These are phyloP conservation scores for Conops quadrifasciatus DNA, from an alignment of 2,888 invertebrate species.

Conservation along the genomic window DNA sequence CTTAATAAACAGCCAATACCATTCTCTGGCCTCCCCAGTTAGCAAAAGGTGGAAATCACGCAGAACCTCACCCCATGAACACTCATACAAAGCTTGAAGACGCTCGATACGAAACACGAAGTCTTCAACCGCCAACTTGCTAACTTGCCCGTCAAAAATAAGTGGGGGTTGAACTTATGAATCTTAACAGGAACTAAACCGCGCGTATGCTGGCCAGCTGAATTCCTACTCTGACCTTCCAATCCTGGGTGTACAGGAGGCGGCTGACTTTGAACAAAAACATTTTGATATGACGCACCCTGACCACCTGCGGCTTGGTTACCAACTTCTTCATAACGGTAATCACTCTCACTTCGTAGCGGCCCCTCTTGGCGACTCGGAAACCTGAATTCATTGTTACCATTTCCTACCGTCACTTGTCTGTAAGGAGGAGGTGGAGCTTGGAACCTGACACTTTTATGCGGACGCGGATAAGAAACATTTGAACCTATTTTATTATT, in stretches of 20 bases:
- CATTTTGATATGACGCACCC: neutral
- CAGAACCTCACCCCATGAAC: neutral
- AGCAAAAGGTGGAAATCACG: conserved; percentile 10
- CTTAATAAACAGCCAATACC: conserved; percentile 15
- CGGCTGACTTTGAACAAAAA: neutral
- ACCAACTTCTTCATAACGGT: neutral
- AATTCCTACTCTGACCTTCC: neutral
- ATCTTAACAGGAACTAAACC: neutral
- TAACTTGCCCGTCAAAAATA: neutral
- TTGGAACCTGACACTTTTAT: neutral
- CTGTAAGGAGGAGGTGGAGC: neutral
- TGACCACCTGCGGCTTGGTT: neutral
- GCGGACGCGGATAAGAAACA: neutral
- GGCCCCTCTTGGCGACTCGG: neutral
- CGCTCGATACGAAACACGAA: conserved; percentile 16
- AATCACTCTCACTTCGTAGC: neutral
- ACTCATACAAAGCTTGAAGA: neutral
- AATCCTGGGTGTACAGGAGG: neutral
- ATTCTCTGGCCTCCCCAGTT: neutral
- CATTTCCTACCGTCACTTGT: neutral
- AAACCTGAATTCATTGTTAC: neutral
- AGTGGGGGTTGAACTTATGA: conserved; percentile 9
- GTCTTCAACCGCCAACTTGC: conserved; percentile 2
- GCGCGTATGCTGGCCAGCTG: neutral
- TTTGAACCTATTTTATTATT: neutral